Base-by-base conservation (phyloP, 2,888 invertebrate genomes). In the Phengaris alcon region DNA sequence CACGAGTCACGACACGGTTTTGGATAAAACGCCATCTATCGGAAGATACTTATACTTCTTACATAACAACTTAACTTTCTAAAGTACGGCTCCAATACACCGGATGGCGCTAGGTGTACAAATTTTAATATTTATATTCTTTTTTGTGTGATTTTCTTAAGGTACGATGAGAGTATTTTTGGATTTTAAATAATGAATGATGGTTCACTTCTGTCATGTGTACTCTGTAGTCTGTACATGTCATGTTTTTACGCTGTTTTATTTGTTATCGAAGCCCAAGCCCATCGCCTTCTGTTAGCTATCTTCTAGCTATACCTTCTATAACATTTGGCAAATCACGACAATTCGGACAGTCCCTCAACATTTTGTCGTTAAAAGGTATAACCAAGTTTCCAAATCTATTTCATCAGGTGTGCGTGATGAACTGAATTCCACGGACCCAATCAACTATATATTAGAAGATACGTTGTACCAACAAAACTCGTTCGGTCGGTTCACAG, bases 361-460 rank as follows among this genome's bases (percentile, higher is more conserved):
- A 35, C 35, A 12, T 64, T 64, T 22, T 22, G 10, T 64, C 59
- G 8, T 13, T 35, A 48, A 13, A 64, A 64, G 64, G 64, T 64
- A 12, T 10, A 64, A 44, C 15, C 35, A 13, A 35, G 35, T 64
- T 64, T 64, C 64, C 64, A 64, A 64, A 64, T 64, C 64, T 64
- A 35, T 64, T 64, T 10, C 64, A 12, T 64, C 35, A 64, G 59
- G 70, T 52, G 15, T 68, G 75, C 75, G 69, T 74, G 76, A 76
- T 68, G 77, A 80, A 81, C 82, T 80, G 82, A 83, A 88, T 88
- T 87, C 87, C 85, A 80, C 79, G 77, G 81, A 84, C 77, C 82
- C 84, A 83, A 84, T 85, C 82, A 81, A 79, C 81, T 83, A 86
- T 88, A 88, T 88, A 86, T 86, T 86, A 83, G 85, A 87, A 88